Conservation (phyloP, 2,888 invertebrate genomes). For the Eilema griseolum region DNA sequence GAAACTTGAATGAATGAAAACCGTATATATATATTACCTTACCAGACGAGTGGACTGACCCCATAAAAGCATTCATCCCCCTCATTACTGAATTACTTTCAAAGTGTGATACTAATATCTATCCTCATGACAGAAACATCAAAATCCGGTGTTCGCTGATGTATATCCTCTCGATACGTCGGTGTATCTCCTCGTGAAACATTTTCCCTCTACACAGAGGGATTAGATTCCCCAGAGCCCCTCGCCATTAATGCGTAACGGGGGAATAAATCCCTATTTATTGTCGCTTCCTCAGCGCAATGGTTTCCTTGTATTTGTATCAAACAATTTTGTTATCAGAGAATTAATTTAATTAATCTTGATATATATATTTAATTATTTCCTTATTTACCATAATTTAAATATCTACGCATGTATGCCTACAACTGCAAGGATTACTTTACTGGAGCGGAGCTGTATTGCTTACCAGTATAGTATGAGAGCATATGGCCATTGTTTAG, state of each 20-base stretch:
- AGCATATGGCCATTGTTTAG: too few relatives aligned
- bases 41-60: neutral
- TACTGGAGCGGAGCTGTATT: neutral
- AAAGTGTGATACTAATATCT: neutral
- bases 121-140: slow-evolving; percentile 8
- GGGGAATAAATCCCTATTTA: slow-evolving; percentile 22
- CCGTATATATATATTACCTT: neutral
- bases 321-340: neutral
- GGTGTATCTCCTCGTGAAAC: slow-evolving; percentile 19
- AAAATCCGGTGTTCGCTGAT: slow-evolving; percentile 18
- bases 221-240: slow-evolving; percentile 33
- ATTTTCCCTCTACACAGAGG: slow-evolving; percentile 20
- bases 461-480: too few relatives aligned
- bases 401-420: neutral
- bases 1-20: too few relatives aligned
- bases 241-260: slow-evolving; percentile 28
- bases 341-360: neutral
- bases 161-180: slow-evolving; percentile 31
- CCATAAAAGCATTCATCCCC: neutral
- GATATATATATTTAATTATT: neutral
- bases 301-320: slow-evolving; percentile 16
- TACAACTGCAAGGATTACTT: neutral
- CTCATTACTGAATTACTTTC: neutral
- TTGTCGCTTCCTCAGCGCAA: slow-evolving; percentile 25
- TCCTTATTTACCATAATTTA: neutral